Base-by-base conservation (phyloP, 2,888 invertebrate genomes). In the Flexamia atlantica region DNA sequence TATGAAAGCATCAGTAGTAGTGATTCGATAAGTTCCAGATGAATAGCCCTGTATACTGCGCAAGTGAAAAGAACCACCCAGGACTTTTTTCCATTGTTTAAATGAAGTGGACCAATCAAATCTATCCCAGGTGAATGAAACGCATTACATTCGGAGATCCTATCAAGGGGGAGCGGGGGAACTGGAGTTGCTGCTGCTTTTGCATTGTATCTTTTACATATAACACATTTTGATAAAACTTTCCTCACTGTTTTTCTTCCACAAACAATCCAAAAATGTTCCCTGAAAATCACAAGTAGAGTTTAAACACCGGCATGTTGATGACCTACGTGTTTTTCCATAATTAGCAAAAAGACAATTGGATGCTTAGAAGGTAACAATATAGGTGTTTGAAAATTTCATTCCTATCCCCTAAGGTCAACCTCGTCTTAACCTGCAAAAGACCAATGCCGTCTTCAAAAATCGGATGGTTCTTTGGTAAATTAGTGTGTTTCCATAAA, bases 21-120 rank as follows among this genome's bases (percentile, higher is more conserved):
- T 9, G 88, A 87, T 0, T 81, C 84, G 0, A 89, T 87, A 1
- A 89, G 32, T 86, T 90, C 90, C 14, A 91, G 84, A 85, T 90
- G 90, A 17, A 90, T 86, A 0, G 88, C 88, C n/a, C 89, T 84
- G 42, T 89, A 90, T 0, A 89, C 87, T 0, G 90, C 89, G 87
- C 90, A 91, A 0, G 90, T 53, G 10, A 90, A 89, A 10, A 91
- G 50, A 3, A 87, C 86, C 9, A 90, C 86, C 88, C 88, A 90
- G 4, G 85, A 87, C 23, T 53, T 53, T 64, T 89, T 82, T 32
- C n/a, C n/a, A n/a, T 17, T 23, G 80, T 42, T 72, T 28, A 89
- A 83, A 28, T 76, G 85, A 17, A 90, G 70, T 0, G 90, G 90
- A 0, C 90, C 90, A 2, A 88, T 87, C 53, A 90, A 87, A 85